Evolutionary conservation across 2,888 invertebrate genomes (phyloP).

Genomic region (Tubiluchus corallicola): DNA sequence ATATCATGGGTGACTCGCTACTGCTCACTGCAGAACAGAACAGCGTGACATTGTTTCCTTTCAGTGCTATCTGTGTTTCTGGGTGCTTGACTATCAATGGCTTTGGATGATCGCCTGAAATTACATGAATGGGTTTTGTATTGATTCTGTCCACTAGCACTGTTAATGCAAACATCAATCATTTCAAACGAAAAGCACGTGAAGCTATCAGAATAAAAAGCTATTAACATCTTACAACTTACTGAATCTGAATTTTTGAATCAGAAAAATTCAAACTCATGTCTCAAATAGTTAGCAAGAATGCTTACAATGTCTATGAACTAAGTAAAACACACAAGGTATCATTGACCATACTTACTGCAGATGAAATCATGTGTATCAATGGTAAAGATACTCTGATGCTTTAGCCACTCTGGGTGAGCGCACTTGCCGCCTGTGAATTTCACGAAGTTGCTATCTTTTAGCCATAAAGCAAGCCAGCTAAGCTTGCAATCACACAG

Average conservation of each 20-base stretch:
- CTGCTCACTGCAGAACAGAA: slow-evolving; percentile 54
- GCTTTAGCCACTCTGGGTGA: slow-evolving; percentile 57
- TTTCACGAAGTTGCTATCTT: slow-evolving; percentile 34
- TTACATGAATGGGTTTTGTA: slow-evolving; percentile 10
- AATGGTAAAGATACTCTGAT: slow-evolving; percentile 45
- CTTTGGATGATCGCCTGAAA: slow-evolving; percentile 54
- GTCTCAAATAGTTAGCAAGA: too few relatives aligned
- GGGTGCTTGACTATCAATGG: slow-evolving; percentile 67
- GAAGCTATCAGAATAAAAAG: neutral
- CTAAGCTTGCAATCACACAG: slow-evolving; percentile 72
- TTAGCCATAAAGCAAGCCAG: slow-evolving; percentile 71
- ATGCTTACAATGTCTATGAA: too few relatives aligned
- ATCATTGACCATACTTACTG: slow-evolving; percentile 31
- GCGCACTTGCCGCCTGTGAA: slow-evolving; percentile 52
- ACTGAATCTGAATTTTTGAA: neutral
- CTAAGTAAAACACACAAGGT: too few relatives aligned
- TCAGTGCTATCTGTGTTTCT: slow-evolving; percentile 58
- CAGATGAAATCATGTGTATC: slow-evolving; percentile 33
- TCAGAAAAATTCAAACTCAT: slow-evolving; percentile 4
- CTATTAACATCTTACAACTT: neutral
- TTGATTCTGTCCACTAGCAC: too few relatives aligned
- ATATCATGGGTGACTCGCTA: slow-evolving; percentile 42
- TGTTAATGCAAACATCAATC: too few relatives aligned
- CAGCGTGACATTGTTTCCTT: slow-evolving; percentile 63
- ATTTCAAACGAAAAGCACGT: neutral